Evolutionary conservation across 2,888 invertebrate species (phyloP).

Genomic region (Macrophya annulata): DNA sequence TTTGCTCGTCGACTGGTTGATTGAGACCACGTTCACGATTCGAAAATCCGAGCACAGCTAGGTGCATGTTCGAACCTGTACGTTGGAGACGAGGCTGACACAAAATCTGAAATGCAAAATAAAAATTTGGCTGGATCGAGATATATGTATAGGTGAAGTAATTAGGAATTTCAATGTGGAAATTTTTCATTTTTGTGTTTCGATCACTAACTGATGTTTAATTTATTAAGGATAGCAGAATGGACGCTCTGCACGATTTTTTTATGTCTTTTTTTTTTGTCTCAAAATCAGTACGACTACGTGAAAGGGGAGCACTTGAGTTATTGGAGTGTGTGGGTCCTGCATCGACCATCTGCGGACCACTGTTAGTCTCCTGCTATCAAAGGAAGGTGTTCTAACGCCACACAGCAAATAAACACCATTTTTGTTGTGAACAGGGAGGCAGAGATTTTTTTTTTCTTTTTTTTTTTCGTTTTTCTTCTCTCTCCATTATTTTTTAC

Average conservation of each 20-base stretch:
- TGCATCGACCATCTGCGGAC: constrained; percentile 10
- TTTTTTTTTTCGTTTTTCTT: background rate
- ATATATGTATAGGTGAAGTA: background rate
- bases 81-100: background rate
- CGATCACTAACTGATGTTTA: background rate
- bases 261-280: background rate
- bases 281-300: constrained; percentile 6
- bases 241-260: background rate
- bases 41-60: too few relatives aligned
- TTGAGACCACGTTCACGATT: too few relatives aligned
- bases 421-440: background rate
- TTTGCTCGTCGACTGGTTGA: too few relatives aligned
- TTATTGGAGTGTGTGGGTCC: constrained; percentile 14
- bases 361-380: background rate
- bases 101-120: background rate
- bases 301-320: constrained; percentile 30
- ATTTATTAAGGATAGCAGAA: background rate
- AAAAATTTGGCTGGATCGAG: background rate
- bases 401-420: constrained; percentile 20
- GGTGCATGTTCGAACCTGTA: too few relatives aligned
- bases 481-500: background rate
- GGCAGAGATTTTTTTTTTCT: background rate
- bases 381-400: constrained; percentile 11
- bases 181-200: background rate
- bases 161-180: background rate